Percentiles rank a stretch among this genome's conserved stretches.
These are phyloP conservation scores for Xestia xanthographa DNA, from an alignment of 2,888 invertebrate genomes.

Conservation along the genomic window DNA sequence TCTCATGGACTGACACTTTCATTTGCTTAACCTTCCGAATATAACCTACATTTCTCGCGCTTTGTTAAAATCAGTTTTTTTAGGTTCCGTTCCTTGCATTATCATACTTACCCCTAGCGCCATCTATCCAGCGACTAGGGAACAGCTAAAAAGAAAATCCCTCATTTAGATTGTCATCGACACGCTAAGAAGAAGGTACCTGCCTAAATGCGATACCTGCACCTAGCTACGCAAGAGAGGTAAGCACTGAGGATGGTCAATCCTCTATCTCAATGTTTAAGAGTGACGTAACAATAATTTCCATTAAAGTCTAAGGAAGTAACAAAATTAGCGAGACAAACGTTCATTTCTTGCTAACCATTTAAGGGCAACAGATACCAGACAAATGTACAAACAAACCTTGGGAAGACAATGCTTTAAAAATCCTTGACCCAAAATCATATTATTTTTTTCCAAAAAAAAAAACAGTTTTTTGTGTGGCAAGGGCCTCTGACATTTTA, in stretches of 20 bases:
- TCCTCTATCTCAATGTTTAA: background rate
- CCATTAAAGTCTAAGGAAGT: conserved; percentile 8
- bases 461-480: conserved; percentile 16
- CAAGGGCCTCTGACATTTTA: conserved; percentile 52
- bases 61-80: no score
- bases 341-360: conserved; percentile 15
- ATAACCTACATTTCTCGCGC: no score
- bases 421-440: conserved; percentile 57
- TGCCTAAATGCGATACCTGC: background rate
- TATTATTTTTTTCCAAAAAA: conserved; percentile 30
- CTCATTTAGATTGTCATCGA: no score
- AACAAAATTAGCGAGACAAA: background rate
- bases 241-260: background rate
- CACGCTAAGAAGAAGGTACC: no score
- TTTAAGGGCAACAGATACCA: conserved; percentile 26
- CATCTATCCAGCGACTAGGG: no score
- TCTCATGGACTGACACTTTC: no score
- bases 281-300: background rate
- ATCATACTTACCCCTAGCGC: no score
- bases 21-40: no score
- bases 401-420: conserved; percentile 34
- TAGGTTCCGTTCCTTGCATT: no score
- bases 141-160: no score
- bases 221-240: no score
- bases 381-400: conserved; percentile 33